These are phyloP conservation scores for Erebia epiphron DNA, from an alignment of 2,888 invertebrate species.

Conservation along the genomic window DNA sequence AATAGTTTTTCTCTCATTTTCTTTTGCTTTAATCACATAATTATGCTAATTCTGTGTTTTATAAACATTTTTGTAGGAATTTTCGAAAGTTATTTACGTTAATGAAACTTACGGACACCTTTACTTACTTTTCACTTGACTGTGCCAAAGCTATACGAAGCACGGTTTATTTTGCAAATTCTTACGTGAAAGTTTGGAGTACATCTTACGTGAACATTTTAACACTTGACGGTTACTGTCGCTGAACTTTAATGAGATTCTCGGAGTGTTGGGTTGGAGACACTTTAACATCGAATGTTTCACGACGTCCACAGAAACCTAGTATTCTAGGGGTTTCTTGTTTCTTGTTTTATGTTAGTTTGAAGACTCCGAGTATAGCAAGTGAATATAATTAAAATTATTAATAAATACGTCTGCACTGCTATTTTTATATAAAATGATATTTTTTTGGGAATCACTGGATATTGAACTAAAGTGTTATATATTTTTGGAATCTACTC, in stretches of 20 bases:
- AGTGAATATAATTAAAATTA: too few relatives aligned
- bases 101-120: not conserved
- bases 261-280: conserved; percentile 25
- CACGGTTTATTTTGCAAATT: conserved; percentile 18
- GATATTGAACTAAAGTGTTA: too few relatives aligned
- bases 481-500: too few relatives aligned
- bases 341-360: not conserved
- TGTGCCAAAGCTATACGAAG: not conserved
- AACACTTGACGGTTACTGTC: conserved; percentile 31
- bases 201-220: conserved; percentile 28
- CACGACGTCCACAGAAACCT: not conserved
- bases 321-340: not conserved
- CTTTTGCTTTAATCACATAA: too few relatives aligned
- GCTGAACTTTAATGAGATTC: conserved; percentile 37
- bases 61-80: too few relatives aligned
- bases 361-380: not conserved
- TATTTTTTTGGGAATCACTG: too few relatives aligned
- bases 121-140: not conserved
- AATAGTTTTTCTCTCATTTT: too few relatives aligned
- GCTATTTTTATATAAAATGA: too few relatives aligned
- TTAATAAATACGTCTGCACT: too few relatives aligned
- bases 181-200: conserved; percentile 15
- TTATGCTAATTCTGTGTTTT: too few relatives aligned
- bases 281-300: conserved; percentile 21
- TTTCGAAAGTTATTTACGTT: too few relatives aligned